Base-by-base conservation (phyloP, 1,140 invertebrate genomes). In the Hycleus phaleratus region DNA sequence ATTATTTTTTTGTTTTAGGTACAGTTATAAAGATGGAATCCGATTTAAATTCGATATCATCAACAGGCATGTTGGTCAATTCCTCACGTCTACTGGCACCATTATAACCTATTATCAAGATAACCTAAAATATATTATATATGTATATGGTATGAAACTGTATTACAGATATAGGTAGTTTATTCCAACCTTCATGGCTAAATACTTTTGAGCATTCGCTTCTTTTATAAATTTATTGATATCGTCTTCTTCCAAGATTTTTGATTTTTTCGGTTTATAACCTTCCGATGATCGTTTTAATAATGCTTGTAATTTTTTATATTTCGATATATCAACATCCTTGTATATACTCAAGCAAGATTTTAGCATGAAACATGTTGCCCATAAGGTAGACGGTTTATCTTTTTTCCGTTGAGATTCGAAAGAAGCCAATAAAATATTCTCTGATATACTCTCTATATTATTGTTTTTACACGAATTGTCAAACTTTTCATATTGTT, bases 81-180 rank as follows among this genome's bases (percentile, higher is more conserved):
- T 70, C 63, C 3, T 56, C 49, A 24, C 59, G 43, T 46, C 64
- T 50, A 43, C 65, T 67, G 2, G 62, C 67, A 10, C 63, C 69
- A 58, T 11, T 26, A 26, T 65, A 49, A 26, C 47, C 47, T 25
- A 49, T 49, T 25, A 49, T 49, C 11, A 49, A 26, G 11, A 49
- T 32, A 49, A 49, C 47, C 47, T 49, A 32, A 26, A 49, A 49
- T 49, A 47, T 32, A 32, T 32, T 32, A 32, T 32, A 32, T 4
- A 32, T 32, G 7, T 32, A 32, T 32, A 32, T 32, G 26, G 26
- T 32, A 32, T 32, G 26, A 32, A 32, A 1, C 26, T 32, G 26
- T 32, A 32, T 32, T 32, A 32, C 26, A 32, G 26, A 32, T 32
- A 2, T 32, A 32, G 0, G 26, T 32, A 32, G 26, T 32, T 32